phyloP scores from a whole-genome alignment of 2,113 vertebrate genomes.

The Colossoma macropomum region DNA sequence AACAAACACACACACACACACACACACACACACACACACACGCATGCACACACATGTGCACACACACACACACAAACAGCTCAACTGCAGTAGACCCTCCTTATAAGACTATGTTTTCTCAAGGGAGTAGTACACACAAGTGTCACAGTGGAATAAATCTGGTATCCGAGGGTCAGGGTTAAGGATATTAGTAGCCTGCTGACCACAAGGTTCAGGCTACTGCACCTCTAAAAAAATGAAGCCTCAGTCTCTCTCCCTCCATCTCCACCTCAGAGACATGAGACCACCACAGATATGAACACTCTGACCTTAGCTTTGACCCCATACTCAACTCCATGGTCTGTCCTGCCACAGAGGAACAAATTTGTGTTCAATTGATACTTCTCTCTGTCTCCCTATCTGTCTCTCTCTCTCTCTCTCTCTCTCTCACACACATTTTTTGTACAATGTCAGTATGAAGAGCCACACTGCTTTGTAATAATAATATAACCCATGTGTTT shows the following conservation, averaged over 20 bases:
- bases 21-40: no score
- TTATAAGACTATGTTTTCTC: not conserved
- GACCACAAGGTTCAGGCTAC: not conserved
- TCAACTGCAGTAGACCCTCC: not conserved
- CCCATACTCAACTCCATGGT: not conserved
- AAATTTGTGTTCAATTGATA: not conserved
- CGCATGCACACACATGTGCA: not conserved
- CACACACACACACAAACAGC: not conserved
- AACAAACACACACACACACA: no score
- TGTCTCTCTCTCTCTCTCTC: no score
- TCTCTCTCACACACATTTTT: no score
- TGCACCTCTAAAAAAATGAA: not conserved
- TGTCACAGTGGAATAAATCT: constrained; percentile 1
- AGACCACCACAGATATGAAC: not conserved
- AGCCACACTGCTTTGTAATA: no score
- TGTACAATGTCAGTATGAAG: no score
- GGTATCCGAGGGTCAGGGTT: not conserved
- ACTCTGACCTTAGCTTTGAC: not conserved
- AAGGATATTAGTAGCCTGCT: not conserved
- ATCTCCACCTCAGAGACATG: not conserved
- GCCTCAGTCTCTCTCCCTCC: not conserved
- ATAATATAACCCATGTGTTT: no score
- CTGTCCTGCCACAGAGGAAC: not conserved
- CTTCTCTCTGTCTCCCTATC: no score
- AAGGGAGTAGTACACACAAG: not conserved